These are phyloP conservation scores for Drymodes brunneopygia DNA, from an alignment of 2,113 vertebrate genomes.

Conservation along the genomic window DNA sequence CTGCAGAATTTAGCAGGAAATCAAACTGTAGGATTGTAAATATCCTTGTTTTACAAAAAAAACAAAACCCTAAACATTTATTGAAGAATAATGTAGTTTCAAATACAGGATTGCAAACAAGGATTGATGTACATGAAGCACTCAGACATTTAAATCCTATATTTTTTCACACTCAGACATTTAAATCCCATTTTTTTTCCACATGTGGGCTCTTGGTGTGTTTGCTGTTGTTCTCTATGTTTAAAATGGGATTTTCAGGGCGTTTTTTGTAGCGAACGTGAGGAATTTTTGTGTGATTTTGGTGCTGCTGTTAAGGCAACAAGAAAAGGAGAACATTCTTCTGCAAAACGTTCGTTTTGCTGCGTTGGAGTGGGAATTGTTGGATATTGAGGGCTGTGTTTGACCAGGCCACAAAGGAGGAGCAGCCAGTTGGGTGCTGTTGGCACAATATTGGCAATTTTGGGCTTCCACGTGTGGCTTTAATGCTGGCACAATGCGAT, in stretches of 20 bases:
- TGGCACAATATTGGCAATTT: conserved; percentile 69
- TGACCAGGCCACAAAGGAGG: conserved; percentile 25
- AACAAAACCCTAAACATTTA: neutral
- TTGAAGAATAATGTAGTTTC: neutral
- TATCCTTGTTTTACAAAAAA: neutral
- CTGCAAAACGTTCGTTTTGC: too few relatives aligned
- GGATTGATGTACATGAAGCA: neutral
- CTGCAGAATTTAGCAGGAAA: neutral
- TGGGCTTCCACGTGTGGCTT: neutral
- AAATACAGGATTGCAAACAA: neutral
- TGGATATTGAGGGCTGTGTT: neutral
- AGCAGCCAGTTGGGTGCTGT: conserved; percentile 48
- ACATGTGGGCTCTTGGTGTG: neutral
- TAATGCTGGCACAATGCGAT: conserved; percentile 43
- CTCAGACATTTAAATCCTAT: neutral
- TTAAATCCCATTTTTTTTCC: neutral
- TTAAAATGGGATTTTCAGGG: too few relatives aligned
- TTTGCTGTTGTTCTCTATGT: too few relatives aligned
- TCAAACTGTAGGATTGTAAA: neutral
- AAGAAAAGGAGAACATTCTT: too few relatives aligned
- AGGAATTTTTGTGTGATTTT: too few relatives aligned
- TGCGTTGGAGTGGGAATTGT: too few relatives aligned
- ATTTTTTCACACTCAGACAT: neutral
- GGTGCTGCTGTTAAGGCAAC: too few relatives aligned
- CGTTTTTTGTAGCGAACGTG: too few relatives aligned